phyloP scores from a whole-genome alignment of 2,113 vertebrate genomes.

The Oryzias javanicus region DNA sequence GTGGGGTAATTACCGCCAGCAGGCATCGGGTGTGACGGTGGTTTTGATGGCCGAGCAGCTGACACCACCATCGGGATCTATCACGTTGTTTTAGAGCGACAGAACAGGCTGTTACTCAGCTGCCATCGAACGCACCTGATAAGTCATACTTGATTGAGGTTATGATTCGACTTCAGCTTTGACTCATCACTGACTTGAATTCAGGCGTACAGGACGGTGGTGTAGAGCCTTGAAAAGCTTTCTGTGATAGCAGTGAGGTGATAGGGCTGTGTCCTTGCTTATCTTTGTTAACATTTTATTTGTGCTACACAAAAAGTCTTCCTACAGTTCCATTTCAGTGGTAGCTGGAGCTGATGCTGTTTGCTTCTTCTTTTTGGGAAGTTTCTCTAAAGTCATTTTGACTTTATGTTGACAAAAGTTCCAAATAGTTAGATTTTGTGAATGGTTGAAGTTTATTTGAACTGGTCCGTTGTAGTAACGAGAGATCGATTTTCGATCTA shows the following conservation, averaged over 20 bases:
- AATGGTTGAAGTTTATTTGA: too few relatives aligned
- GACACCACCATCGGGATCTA: slow-evolving; percentile 4
- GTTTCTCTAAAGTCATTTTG: neutral
- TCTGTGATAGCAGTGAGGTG: slow-evolving; percentile 17
- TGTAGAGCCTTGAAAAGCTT: slow-evolving; percentile 9
- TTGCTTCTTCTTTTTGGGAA: neutral
- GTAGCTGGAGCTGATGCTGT: slow-evolving; percentile 3
- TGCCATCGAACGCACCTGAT: neutral
- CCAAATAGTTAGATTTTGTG: too few relatives aligned
- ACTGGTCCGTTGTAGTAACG: too few relatives aligned
- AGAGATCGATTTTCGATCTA: too few relatives aligned
- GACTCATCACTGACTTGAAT: neutral
- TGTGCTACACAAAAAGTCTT: neutral
- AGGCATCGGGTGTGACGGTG: slow-evolving; percentile 38
- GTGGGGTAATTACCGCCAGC: slow-evolving; percentile 34
- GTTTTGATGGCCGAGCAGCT: slow-evolving; percentile 20
- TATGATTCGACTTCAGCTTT: neutral
- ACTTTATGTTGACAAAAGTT: neutral
- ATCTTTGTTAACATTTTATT: slow-evolving; percentile 17
- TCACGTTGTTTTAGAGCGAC: slow-evolving; percentile 5
- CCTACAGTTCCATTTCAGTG: slow-evolving; percentile 4
- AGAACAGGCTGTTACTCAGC: neutral
- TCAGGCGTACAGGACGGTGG: neutral
- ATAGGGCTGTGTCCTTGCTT: slow-evolving; percentile 23
- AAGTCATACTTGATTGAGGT: neutral